Base-by-base conservation (phyloP, 2,888 invertebrate genomes). In the Drosophila quinaria region DNA sequence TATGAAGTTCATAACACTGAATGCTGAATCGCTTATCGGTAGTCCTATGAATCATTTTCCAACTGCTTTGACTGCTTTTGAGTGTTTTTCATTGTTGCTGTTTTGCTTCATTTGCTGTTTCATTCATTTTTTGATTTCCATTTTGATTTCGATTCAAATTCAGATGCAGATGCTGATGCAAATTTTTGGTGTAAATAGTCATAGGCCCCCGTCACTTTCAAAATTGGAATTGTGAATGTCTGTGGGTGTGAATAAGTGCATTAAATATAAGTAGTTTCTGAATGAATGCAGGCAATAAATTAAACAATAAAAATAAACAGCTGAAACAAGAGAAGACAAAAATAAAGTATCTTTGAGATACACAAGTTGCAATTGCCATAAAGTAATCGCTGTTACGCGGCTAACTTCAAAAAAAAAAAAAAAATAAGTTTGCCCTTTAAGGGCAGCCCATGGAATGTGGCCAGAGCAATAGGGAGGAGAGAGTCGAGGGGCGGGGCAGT, bases 21-120 rank as follows among this genome's bases (percentile, higher is more conserved):
- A 64, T 72, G 83, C 50, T 69, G 51, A 74, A 69, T 74, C 69
- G 71, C 74, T 80, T 83, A 83, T 86, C 87, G 84, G 19, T 35
- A 64, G 59, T 49, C 46, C 55, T 52, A 87, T 81, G 87, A 81
- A 68, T 81, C 81, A 81, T 84, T 80, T 72, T 83, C 61, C 83
- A 78, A 69, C 61, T 67, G 75, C 56, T 66, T 42, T 44, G 66
- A 55, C 39, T 54, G 39, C 52, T 46, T 50, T 46, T 54, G 60
- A 77, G 41, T 61, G 73, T 47, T 62, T 49, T 37, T 29, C 25
- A 54, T 54, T 49, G 63, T 58, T 54, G 50, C 50, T 52, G 33
- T 49, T 33, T 55, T 44, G 41, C 54, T 54, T 42, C 54, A 31
- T 31, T 41, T 54, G 29, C 29, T 2, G 22, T 17, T 22, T 41